A percentile compares a stretch with the other conserved stretches of the same genome.
phyloP scores from a whole-genome alignment of 1,140 invertebrate species.

The Hycleus phaleratus region DNA sequence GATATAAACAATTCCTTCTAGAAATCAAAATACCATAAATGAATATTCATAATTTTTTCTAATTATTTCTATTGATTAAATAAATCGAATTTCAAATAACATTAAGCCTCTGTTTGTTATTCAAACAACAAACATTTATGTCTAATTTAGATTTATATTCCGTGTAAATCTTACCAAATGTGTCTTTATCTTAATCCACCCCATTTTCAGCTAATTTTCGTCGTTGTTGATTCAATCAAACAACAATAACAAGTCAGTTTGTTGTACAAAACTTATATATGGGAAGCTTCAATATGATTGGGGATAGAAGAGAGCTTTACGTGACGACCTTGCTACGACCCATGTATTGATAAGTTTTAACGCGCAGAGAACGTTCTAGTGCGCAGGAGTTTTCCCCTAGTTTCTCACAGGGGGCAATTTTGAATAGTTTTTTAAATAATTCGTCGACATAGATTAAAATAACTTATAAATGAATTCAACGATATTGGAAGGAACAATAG shows the following conservation, averaged over 20 bases:
- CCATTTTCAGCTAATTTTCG: constrained; percentile 29
- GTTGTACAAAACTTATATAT: background rate
- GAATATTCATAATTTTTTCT: background rate
- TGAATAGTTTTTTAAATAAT: too few species aligned
- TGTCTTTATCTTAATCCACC: constrained; percentile 43
- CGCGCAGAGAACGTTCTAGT: too few species aligned
- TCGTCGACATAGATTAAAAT: too few species aligned
- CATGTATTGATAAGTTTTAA: too few species aligned
- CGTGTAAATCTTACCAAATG: constrained; percentile 41
- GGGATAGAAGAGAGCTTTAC: too few species aligned
- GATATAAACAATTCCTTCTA: constrained; percentile 81
- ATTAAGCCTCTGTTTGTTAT: background rate
- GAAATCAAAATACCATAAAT: constrained; percentile 37
- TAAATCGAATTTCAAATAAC: background rate
- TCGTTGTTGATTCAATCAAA: too few species aligned
- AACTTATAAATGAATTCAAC: too few species aligned
- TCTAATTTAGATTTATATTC: background rate
- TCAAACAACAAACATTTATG: background rate
- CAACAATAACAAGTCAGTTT: too few species aligned
- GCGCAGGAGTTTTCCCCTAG: too few species aligned
- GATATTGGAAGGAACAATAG: too few species aligned
- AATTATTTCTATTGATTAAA: background rate
- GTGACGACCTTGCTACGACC: too few species aligned
- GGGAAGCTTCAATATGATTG: background rate
- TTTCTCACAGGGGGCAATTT: too few species aligned